Evolutionary conservation across 2,113 vertebrate species (phyloP).

Genomic region (Uria lomvia): DNA sequence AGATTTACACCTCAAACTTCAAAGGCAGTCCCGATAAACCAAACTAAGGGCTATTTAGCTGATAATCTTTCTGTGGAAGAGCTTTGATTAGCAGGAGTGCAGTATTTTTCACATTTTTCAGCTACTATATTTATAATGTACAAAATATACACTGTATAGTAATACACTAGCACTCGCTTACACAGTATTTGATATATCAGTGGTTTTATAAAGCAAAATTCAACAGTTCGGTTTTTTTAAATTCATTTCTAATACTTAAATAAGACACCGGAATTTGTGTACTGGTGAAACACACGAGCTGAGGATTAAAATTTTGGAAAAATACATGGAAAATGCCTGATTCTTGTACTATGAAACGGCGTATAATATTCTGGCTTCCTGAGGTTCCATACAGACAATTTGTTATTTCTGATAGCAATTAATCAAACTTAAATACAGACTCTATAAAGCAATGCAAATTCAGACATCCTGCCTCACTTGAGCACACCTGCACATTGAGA

Average conservation of each 20-base stretch:
- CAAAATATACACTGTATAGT: background rate
- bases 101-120: background rate
- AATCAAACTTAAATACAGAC: conserved; percentile 59
- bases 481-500: conserved; percentile 41
- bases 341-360: background rate
- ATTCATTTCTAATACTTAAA: background rate
- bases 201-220: background rate
- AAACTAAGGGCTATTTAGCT: background rate
- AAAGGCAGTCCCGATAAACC: background rate
- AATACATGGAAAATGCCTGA: background rate
- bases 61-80: background rate
- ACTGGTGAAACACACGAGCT: background rate
- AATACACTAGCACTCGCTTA: background rate
- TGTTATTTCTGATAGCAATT: conserved; percentile 60
- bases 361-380: conserved; percentile 13
- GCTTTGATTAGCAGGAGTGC: background rate
- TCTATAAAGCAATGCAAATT: conserved; percentile 35
- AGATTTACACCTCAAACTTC: background rate
- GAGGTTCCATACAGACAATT: background rate
- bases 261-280: background rate
- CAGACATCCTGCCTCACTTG: conserved; percentile 23
- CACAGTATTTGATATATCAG: background rate
- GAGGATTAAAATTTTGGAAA: background rate
- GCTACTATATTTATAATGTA: background rate
- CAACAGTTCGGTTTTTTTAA: background rate